Percentiles rank a stretch among this genome's conserved stretches.
Evolutionary conservation across 2,113 vertebrate genomes (phyloP).

Genomic region (Plecotus auritus): DNA sequence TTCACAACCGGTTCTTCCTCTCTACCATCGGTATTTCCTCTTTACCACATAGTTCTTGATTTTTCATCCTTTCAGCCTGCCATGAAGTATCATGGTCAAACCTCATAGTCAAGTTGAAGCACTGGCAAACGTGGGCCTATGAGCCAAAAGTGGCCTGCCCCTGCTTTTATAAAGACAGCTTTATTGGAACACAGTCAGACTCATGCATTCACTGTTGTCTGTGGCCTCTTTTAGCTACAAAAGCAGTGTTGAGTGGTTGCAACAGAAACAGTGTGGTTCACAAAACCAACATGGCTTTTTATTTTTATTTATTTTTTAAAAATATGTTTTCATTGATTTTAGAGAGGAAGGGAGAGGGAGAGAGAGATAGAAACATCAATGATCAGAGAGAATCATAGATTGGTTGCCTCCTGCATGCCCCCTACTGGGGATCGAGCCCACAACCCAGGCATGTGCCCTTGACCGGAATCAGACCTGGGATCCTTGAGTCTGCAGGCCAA

Average conservation of each 20-base stretch:
- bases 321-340: too few species aligned
- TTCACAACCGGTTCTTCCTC: background rate
- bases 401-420: too few species aligned
- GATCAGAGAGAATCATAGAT: too few species aligned
- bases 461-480: too few species aligned
- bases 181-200: background rate
- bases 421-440: too few species aligned
- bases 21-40: background rate
- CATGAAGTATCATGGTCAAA: background rate
- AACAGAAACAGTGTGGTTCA: background rate
- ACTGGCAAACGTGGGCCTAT: background rate
- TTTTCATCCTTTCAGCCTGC: background rate
- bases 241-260: background rate
- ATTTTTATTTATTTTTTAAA: too few species aligned
- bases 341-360: too few species aligned
- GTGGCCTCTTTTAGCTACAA: background rate
- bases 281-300: background rate
- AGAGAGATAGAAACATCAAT: too few species aligned
- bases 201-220: background rate
- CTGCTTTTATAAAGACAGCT: background rate
- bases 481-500: too few species aligned
- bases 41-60: background rate
- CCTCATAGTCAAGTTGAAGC: background rate
- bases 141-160: background rate
- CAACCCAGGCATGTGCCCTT: too few species aligned